phyloP scores from a whole-genome alignment of 2,797 vertebrate genomes.

The Octomys mimax region DNA sequence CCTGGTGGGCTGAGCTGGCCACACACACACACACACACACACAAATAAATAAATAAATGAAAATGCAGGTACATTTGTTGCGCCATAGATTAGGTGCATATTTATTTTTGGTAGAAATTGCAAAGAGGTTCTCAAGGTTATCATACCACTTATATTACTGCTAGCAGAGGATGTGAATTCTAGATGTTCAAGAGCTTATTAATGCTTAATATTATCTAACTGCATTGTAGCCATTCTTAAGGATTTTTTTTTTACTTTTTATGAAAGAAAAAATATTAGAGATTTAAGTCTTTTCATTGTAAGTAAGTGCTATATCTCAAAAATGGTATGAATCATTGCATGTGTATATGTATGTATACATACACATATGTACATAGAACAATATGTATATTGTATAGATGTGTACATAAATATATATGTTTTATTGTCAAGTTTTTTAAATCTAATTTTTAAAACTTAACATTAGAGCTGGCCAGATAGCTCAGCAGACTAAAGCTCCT shows the following conservation, averaged over 20 bases:
- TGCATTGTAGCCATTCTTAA: not conserved
- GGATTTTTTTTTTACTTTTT: not conserved
- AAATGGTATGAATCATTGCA: not conserved
- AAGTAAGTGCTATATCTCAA: not conserved
- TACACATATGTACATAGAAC: not conserved
- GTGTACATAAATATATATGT: not conserved
- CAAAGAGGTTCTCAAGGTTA: not conserved
- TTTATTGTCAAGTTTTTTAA: not conserved
- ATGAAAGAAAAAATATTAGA: conserved; percentile 39
- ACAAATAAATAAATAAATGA: no score
- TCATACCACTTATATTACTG: not conserved
- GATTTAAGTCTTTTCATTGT: conserved; percentile 20
- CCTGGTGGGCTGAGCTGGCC: no score
- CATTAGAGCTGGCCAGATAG: no score
- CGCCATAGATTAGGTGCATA: not conserved
- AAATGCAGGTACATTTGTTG: not conserved
- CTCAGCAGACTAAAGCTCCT: no score
- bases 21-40: no score
- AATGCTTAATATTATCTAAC: not conserved
- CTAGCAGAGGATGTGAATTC: not conserved
- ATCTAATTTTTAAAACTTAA: not conserved
- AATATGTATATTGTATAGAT: not conserved
- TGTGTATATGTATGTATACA: not conserved
- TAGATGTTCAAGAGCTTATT: not conserved
- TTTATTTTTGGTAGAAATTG: not conserved